Base-by-base conservation (phyloP, 2,113 vertebrate genomes). In the Apus apus region DNA sequence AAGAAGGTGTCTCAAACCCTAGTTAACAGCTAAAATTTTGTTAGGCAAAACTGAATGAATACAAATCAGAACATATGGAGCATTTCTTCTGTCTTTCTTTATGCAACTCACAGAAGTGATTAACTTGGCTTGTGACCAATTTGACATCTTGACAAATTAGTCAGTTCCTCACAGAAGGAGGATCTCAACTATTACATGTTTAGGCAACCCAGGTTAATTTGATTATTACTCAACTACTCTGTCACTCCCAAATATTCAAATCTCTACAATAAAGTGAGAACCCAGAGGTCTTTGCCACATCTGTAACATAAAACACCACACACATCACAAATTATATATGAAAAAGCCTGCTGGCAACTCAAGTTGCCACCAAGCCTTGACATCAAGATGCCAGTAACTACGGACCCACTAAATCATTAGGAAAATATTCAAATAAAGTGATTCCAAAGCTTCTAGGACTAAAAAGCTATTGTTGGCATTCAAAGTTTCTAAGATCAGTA, bases 31-130 rank as follows among this genome's bases (percentile, higher is more conserved):
- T 90, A 84, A 64, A 88, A 93, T 93, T 96, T 96, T 93, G 94
- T 97, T 93, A 96, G 92, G 92, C 92, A 96, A 96, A 96, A 96
- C 94, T 95, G 91, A 96, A 84, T 61, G 79, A 95, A 93, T 86
- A 96, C 90, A 91, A 91, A 95, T 88, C 93, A 86, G 93, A 96
- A 96, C 85, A 96, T 93, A 97, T 84, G 87, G 95, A 94, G 71
- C 45, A 93, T 74, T 97, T 96, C 90, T 97, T 94, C 87, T 91
- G 50, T 74, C 95, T 96, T 87, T 91, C 93, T 90, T 95, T 43
- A 88, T 60, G 60, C 72, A 85, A 80, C 60, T 73, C 95, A 92
- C 90, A 88, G 51, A 91, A 95, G 51, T 75, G 56, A 96, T 95
- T 94, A 94, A 82, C 29, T 95, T 93, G 91, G 96, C 94, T 94